Percentiles rank a stretch among this genome's conserved stretches.
phyloP scores from a whole-genome alignment of 2,888 invertebrate genomes.

The Dromius quadrimaculatus region DNA sequence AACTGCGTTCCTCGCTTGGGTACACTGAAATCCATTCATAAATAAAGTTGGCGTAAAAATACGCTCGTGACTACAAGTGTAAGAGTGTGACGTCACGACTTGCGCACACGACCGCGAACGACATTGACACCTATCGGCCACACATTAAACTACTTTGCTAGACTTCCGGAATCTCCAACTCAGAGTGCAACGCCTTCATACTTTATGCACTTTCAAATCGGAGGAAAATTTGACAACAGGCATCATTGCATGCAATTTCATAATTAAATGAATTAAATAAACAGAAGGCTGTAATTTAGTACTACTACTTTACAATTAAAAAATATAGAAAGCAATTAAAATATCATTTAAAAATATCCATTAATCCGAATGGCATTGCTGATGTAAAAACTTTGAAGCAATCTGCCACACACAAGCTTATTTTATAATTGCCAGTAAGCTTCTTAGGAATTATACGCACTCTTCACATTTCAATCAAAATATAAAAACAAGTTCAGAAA shows the following conservation, averaged over 20 bases:
- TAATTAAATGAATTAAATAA: too few species aligned
- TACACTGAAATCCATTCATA: conserved; percentile 39
- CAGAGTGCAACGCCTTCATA: background rate
- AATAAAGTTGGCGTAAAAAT: conserved; percentile 43
- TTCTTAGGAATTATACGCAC: conserved; percentile 37
- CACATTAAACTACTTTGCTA: conserved; percentile 29
- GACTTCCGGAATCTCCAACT: conserved; percentile 16
- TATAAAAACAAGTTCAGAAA: conserved; percentile 41
- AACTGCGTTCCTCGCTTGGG: conserved; percentile 1
- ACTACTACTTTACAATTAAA: too few species aligned
- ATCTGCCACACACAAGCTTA: conserved; percentile 24
- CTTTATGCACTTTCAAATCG: too few species aligned
- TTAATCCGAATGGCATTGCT: conserved; percentile 1
- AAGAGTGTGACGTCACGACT: conserved; percentile 44
- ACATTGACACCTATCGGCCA: conserved; percentile 52
- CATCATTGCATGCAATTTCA: too few species aligned
- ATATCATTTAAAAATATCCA: conserved; percentile 13
- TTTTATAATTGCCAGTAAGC: conserved; percentile 44
- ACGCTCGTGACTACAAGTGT: conserved; percentile 35
- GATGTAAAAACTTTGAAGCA: conserved; percentile 14
- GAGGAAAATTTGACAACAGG: too few species aligned
- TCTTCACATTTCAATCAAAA: conserved; percentile 43
- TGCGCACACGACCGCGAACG: conserved; percentile 50
- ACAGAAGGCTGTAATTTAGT: too few species aligned
- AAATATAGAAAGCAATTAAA: conserved; percentile 1